phyloP scores from a whole-genome alignment of 2,888 invertebrate genomes.

The Beris morrisii region DNA sequence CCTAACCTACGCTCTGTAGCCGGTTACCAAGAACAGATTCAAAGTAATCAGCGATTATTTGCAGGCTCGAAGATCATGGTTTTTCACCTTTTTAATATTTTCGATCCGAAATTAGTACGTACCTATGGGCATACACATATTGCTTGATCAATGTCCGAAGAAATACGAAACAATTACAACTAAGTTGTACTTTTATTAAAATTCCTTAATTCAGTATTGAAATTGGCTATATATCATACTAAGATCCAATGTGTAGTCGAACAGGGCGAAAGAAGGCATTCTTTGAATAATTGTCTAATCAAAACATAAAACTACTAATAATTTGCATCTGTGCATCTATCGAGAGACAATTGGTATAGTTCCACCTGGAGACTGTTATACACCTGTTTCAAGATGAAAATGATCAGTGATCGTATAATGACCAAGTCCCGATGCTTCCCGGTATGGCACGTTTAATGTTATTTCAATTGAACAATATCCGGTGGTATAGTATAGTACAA shows the following conservation, averaged over 20 bases:
- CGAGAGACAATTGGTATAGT: no score
- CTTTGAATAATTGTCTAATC: no score
- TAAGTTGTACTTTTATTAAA: no score
- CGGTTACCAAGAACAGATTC: slow-evolving; percentile 13
- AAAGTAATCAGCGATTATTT: slow-evolving; percentile 30
- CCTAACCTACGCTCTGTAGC: slow-evolving; percentile 7
- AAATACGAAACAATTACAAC: no score
- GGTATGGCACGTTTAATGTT: slow-evolving; percentile 22
- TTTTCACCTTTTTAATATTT: slow-evolving; percentile 36
- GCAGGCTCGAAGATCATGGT: slow-evolving; percentile 35
- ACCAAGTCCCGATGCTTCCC: slow-evolving; percentile 1
- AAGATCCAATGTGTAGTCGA: no score
- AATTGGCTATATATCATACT: no score
- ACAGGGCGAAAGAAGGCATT: no score
- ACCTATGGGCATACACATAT: neutral
- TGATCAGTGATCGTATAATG: slow-evolving; percentile 11
- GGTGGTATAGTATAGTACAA: neutral
- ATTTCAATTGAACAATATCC: slow-evolving; percentile 31
- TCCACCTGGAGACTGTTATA: no score
- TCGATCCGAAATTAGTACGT: slow-evolving; percentile 12
- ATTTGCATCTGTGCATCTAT: no score
- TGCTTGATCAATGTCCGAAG: no score
- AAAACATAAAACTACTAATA: no score
- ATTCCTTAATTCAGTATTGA: no score
- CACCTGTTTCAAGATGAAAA: neutral